Conservation (phyloP, 2,113 vertebrate genomes). For the Larimichthys polyactis region DNA sequence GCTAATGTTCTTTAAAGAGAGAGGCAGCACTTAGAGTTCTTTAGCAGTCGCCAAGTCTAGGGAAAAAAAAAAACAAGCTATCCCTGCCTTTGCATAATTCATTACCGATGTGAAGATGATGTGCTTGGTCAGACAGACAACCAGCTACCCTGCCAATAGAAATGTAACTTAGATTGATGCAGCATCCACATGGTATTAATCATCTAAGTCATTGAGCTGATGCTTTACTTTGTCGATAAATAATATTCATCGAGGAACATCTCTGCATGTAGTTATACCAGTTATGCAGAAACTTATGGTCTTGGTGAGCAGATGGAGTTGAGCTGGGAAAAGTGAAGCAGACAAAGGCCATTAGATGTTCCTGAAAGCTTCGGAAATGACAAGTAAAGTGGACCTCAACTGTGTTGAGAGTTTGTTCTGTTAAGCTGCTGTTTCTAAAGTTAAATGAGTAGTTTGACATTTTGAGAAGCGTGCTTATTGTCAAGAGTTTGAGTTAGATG, state of each 20-base stretch:
- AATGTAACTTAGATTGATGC: conserved; percentile 63
- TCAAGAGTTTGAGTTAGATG: too few relatives aligned
- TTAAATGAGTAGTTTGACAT: not conserved
- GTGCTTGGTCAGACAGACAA: conserved; percentile 68
- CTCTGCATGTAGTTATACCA: conserved; percentile 20
- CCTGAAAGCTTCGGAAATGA: not conserved
- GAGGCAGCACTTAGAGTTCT: conserved; percentile 66
- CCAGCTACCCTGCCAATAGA: conserved; percentile 54
- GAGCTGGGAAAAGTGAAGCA: not conserved
- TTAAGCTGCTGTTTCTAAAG: not conserved
- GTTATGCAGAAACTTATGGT: not conserved
- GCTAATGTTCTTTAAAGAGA: conserved; percentile 75
- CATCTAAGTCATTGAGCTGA: conserved; percentile 57
- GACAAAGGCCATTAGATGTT: not conserved
- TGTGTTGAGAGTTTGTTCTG: not conserved
- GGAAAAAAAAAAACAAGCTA: conserved; percentile 6
- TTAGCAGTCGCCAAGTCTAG: conserved; percentile 58
- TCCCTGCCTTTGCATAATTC: conserved; percentile 67
- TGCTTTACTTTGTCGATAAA: conserved; percentile 47
- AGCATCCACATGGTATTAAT: conserved; percentile 46
- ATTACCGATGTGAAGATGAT: conserved; percentile 70
- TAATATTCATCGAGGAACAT: conserved; percentile 41
- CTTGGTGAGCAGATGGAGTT: not conserved
- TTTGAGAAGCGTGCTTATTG: too few relatives aligned
- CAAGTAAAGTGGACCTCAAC: not conserved